Conservation (phyloP, 2,113 vertebrate genomes). For the Chaetodon trifascialis region DNA sequence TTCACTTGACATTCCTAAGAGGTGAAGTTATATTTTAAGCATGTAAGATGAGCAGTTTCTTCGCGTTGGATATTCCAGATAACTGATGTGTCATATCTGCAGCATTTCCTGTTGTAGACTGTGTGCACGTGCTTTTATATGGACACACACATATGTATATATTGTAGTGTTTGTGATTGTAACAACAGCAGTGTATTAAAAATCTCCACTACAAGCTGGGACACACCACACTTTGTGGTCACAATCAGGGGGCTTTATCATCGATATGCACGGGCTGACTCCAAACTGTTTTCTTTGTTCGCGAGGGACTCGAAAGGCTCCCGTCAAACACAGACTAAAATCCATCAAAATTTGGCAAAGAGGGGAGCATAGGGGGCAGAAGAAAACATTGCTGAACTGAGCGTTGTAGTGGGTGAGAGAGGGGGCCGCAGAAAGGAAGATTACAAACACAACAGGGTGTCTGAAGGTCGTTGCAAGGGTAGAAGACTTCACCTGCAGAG, state of each 20-base stretch:
- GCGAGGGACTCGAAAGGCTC: constrained; percentile 35
- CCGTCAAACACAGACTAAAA: constrained; percentile 54
- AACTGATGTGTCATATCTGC: neutral
- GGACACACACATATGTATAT: neutral
- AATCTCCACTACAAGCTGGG: neutral
- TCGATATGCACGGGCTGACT: constrained; percentile 49
- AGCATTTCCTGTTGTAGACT: constrained; percentile 2
- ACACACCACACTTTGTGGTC: constrained; percentile 9
- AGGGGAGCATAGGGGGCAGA: neutral
- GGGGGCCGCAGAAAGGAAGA: neutral
- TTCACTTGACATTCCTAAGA: constrained; percentile 22
- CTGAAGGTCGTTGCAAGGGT: neutral
- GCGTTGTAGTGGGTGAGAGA: constrained; percentile 15
- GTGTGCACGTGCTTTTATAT: neutral
- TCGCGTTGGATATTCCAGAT: neutral
- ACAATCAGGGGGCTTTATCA: constrained; percentile 10
- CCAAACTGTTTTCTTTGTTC: constrained; percentile 50
- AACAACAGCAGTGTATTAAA: neutral
- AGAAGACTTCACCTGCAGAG: constrained; percentile 3
- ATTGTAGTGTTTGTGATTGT: neutral
- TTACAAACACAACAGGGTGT: constrained; percentile 10
- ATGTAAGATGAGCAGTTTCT: neutral
- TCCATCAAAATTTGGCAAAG: constrained; percentile 39
- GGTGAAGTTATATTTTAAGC: neutral
- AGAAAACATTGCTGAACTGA: neutral